Conservation (phyloP, 1,140 invertebrate genomes). For the Palaemon carinicauda region DNA sequence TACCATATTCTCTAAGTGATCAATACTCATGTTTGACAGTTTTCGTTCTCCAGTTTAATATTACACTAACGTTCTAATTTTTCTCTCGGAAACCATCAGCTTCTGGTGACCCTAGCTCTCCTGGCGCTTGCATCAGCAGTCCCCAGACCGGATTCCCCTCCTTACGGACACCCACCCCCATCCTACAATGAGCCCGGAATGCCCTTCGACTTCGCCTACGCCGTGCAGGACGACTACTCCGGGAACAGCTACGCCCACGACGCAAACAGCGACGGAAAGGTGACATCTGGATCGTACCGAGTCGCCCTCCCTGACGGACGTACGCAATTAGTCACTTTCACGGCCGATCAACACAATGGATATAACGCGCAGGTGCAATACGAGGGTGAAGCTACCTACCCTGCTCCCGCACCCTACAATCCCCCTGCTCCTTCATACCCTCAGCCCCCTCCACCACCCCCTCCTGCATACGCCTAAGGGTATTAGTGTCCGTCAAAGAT, state of each 20-base stretch:
- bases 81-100: neutral
- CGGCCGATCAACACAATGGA: constrained; percentile 2
- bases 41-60: no score
- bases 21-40: no score
- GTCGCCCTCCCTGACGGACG: constrained; percentile 30
- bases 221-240: constrained; percentile 1
- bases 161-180: constrained; percentile 20
- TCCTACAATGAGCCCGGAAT: constrained; percentile 19
- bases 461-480: neutral
- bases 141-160: neutral
- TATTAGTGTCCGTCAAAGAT: no score
- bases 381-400: constrained; percentile 23
- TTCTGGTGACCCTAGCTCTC: neutral
- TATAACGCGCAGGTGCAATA: constrained; percentile 20
- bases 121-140: neutral
- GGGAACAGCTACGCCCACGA: constrained; percentile 31
- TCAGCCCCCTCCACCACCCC: constrained; percentile 2
- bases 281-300: constrained; percentile 24
- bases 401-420: neutral
- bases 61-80: no score
- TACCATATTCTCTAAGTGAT: no score
- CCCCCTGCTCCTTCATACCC: neutral
- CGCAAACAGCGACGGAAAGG: constrained; percentile 27
- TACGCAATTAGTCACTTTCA: constrained; percentile 9
- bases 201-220: constrained; percentile 41